Percentiles rank a stretch among this genome's conserved stretches.
Evolutionary conservation across 2,888 invertebrate species (phyloP).

Genomic region (Heliconius hortense): DNA sequence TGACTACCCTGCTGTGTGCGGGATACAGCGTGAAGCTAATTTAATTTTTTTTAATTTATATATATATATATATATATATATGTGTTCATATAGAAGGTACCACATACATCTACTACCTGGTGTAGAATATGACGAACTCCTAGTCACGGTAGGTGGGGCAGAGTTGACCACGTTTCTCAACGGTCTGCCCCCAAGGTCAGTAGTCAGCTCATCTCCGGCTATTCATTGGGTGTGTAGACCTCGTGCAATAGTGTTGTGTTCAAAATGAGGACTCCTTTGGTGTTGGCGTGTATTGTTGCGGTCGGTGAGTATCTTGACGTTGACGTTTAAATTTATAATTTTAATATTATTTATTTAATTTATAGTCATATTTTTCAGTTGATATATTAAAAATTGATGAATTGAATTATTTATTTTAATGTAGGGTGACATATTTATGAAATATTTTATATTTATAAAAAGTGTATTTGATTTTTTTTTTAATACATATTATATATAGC

Average conservation of each 20-base stretch:
- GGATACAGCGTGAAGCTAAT: too few species aligned
- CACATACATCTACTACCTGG: constrained; percentile 13
- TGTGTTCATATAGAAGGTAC: background rate
- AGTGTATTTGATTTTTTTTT: background rate
- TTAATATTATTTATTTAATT: background rate
- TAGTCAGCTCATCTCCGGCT: constrained; percentile 54
- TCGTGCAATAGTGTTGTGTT: constrained; percentile 59
- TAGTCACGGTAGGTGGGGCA: constrained; percentile 59
- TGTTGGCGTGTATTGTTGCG: constrained; percentile 66
- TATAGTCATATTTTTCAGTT: too few species aligned
- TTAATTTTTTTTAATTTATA: too few species aligned
- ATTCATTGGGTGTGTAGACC: constrained; percentile 62
- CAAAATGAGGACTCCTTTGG: constrained; percentile 63
- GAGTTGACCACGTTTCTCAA: constrained; percentile 62
- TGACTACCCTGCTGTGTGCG: too few species aligned
- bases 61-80: too few species aligned
- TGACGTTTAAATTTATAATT: background rate
- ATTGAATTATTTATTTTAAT: background rate
- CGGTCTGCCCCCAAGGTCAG: constrained; percentile 70
- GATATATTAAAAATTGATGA: too few species aligned
- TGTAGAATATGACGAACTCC: constrained; percentile 38
- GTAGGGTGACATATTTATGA: background rate
- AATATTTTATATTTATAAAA: constrained; percentile 2
- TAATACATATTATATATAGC: too few species aligned
- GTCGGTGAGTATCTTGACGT: constrained; percentile 59